Conservation (phyloP, 1,140 invertebrate genomes). For the Copidosoma floridanum region DNA sequence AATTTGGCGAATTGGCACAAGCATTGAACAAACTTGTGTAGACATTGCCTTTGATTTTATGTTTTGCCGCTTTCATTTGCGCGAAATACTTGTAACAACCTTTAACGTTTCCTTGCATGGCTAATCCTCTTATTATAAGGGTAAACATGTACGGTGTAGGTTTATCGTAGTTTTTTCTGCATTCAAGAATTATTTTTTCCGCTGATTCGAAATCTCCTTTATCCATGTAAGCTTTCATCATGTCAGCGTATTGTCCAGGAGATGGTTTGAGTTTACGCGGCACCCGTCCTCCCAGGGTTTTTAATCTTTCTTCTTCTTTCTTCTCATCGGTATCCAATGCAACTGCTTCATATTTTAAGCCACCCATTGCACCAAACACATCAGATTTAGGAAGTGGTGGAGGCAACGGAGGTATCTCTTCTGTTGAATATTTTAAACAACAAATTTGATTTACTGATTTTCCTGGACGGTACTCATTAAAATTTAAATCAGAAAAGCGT, state of each 20-base stretch:
- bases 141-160: slow-evolving; percentile 78
- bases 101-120: slow-evolving; percentile 75
- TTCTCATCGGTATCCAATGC: slow-evolving; percentile 43
- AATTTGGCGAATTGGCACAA: slow-evolving; percentile 76
- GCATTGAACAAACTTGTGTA: slow-evolving; percentile 86
- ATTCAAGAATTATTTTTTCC: slow-evolving; percentile 74
- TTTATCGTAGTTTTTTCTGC: slow-evolving; percentile 73
- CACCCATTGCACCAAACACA: slow-evolving; percentile 47
- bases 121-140: slow-evolving; percentile 77
- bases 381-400: slow-evolving; percentile 24
- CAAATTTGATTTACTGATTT: not conserved
- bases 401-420: not conserved
- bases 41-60: slow-evolving; percentile 67
- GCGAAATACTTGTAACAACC: slow-evolving; percentile 82
- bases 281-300: slow-evolving; percentile 32
- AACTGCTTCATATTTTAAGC: slow-evolving; percentile 31
- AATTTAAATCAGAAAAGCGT: not conserved
- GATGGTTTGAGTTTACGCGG: slow-evolving; percentile 47
- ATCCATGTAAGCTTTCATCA: slow-evolving; percentile 68
- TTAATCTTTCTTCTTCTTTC: slow-evolving; percentile 42
- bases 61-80: slow-evolving; percentile 73
- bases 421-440: slow-evolving; percentile 5
- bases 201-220: slow-evolving; percentile 69
- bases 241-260: slow-evolving; percentile 63
- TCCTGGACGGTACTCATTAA: not conserved